These are phyloP conservation scores for Tangara arthus DNA, from an alignment of 2,797 vertebrate species.

Conservation along the genomic window DNA sequence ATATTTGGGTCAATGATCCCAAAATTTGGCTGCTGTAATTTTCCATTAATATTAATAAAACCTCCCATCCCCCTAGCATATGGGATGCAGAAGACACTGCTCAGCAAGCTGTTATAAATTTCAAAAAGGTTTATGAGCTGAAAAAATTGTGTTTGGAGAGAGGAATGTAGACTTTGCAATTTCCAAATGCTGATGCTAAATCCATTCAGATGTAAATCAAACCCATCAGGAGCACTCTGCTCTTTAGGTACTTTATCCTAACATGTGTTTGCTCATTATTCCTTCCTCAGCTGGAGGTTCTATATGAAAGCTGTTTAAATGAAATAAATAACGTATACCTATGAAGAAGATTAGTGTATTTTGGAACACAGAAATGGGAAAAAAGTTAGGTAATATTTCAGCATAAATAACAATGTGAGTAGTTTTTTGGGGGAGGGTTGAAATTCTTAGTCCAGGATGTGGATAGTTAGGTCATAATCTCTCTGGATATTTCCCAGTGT, in stretches of 20 bases:
- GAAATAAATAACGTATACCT: not conserved
- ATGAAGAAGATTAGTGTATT: not conserved
- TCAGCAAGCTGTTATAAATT: conserved; percentile 48
- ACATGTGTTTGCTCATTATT: not conserved
- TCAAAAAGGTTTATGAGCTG: conserved; percentile 51
- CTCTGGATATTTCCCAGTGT: not conserved
- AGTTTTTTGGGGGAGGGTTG: not conserved
- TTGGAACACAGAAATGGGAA: conserved; percentile 18
- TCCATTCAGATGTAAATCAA: conserved; percentile 49
- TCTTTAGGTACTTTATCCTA: not conserved
- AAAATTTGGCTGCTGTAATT: not conserved
- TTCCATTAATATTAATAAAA: conserved; percentile 20
- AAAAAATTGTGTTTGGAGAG: conserved; percentile 52
- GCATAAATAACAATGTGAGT: not conserved
- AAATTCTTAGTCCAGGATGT: conserved; percentile 15
- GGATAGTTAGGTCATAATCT: conserved; percentile 15
- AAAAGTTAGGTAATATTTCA: conserved; percentile 2
- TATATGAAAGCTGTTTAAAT: conserved; percentile 8
- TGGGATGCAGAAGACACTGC: conserved; percentile 51
- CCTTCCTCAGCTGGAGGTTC: not conserved
- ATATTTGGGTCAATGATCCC: not conserved
- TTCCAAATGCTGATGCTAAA: conserved; percentile 47
- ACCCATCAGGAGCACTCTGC: not conserved
- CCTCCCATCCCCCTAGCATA: not conserved
- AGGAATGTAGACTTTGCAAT: not conserved